These are phyloP conservation scores for Labroides dimidiatus DNA, from an alignment of 2,797 vertebrate species.

Conservation along the genomic window DNA sequence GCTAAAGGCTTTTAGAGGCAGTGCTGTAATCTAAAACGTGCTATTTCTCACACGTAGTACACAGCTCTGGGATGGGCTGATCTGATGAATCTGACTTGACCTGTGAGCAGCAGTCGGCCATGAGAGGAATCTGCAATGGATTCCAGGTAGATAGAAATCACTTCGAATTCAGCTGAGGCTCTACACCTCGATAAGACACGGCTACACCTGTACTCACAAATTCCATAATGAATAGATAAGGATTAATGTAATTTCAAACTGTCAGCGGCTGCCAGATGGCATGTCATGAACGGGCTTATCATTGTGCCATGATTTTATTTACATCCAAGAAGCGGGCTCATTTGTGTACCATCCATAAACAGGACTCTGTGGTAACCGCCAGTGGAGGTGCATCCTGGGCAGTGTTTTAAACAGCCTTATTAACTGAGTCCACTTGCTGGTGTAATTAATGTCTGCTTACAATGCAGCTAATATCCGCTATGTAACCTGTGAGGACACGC, in stretches of 20 bases:
- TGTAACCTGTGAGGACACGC: slow-evolving; percentile 63
- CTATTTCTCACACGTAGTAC: slow-evolving; percentile 65
- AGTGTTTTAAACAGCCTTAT: slow-evolving; percentile 54
- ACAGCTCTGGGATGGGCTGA: slow-evolving; percentile 55
- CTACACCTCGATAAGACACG: slow-evolving; percentile 39
- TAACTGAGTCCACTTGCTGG: slow-evolving; percentile 53
- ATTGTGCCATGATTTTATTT: slow-evolving; percentile 62
- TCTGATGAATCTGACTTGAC: slow-evolving; percentile 76
- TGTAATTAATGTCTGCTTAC: slow-evolving; percentile 77
- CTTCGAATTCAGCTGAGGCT: slow-evolving; percentile 60
- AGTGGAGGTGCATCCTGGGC: slow-evolving; percentile 4
- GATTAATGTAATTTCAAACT: slow-evolving; percentile 74
- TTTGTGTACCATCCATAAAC: slow-evolving; percentile 37
- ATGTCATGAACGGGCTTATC: slow-evolving; percentile 68
- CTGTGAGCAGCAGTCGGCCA: slow-evolving; percentile 67
- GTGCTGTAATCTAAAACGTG: slow-evolving; percentile 74
- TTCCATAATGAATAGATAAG: slow-evolving; percentile 77
- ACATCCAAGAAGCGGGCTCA: slow-evolving; percentile 46
- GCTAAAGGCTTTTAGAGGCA: slow-evolving; percentile 69
- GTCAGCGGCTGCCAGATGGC: slow-evolving; percentile 66
- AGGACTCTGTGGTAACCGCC: slow-evolving; percentile 49
- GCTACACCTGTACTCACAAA: slow-evolving; percentile 49
- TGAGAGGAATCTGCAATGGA: slow-evolving; percentile 70
- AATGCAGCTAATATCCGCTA: slow-evolving; percentile 57
- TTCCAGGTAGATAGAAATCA: slow-evolving; percentile 66